These are phyloP conservation scores for Aelia acuminata DNA, from an alignment of 2,888 invertebrate species.

Conservation along the genomic window DNA sequence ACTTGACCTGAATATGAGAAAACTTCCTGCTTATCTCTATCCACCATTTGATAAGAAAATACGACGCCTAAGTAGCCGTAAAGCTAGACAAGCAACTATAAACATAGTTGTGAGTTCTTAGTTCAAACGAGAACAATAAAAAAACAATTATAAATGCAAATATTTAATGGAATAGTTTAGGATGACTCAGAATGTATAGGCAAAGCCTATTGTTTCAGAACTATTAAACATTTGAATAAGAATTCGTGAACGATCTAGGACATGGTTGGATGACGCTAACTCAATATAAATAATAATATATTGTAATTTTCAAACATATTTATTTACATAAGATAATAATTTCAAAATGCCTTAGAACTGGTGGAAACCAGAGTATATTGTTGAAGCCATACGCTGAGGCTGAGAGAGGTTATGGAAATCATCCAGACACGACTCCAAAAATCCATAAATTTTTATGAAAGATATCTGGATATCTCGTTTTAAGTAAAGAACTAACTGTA, in stretches of 20 bases:
- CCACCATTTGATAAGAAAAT: slow-evolving; percentile 8
- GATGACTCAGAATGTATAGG: background rate
- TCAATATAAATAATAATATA: no score
- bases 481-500: no score
- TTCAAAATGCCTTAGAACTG: no score
- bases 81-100: background rate
- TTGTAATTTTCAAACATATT: no score
- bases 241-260: background rate
- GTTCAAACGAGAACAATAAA: background rate
- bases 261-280: no score
- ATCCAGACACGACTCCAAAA: no score
- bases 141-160: background rate
- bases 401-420: no score
- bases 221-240: background rate
- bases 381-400: no score
- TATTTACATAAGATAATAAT: no score
- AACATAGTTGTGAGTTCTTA: background rate
- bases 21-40: background rate
- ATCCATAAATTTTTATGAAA: no score
- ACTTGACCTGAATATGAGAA: background rate
- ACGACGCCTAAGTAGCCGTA: background rate
- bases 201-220: background rate
- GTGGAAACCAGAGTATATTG: no score
- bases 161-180: background rate
- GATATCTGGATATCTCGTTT: no score